A percentile compares a stretch with the other conserved stretches of the same genome.
Evolutionary conservation across 2,113 vertebrate species (phyloP).

Genomic region (Callaeas wilsoni): DNA sequence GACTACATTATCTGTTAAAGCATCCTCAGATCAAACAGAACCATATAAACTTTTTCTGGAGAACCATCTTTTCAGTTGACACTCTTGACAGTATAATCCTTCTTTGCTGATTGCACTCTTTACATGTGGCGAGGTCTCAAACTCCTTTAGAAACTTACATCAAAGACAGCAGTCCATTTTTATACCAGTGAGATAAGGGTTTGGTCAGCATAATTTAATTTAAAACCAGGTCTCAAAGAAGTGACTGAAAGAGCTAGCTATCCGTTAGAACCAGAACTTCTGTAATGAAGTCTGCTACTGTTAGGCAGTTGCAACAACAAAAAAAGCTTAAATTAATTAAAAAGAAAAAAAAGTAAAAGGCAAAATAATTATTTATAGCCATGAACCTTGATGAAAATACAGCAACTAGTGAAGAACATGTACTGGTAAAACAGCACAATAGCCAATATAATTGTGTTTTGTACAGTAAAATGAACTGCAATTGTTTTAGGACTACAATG

Average conservation of each 20-base stretch:
- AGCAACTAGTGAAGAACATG: not conserved
- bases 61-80: not conserved
- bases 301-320: not conserved
- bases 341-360: not conserved
- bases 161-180: slow-evolving; percentile 12
- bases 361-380: not conserved
- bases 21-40: not conserved
- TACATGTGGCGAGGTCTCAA: not conserved
- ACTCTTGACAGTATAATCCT: not conserved
- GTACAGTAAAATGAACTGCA: not conserved
- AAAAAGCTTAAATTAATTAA: not conserved
- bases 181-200: not conserved
- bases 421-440: not conserved
- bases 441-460: not conserved
- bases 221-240: not conserved
- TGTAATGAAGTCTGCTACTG: not conserved
- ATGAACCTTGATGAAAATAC: not conserved
- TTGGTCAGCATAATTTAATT: not conserved
- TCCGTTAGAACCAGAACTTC: not conserved
- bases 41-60: not conserved
- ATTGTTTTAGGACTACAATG: not conserved
- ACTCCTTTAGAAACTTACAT: not conserved
- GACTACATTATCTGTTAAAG: not conserved
- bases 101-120: not conserved
- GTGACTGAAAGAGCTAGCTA: not conserved